Evolutionary conservation across 2,888 invertebrate species (phyloP), one percentile per base, ranked within the genome.

Genomic region (Serrognathus titanus): DNA sequence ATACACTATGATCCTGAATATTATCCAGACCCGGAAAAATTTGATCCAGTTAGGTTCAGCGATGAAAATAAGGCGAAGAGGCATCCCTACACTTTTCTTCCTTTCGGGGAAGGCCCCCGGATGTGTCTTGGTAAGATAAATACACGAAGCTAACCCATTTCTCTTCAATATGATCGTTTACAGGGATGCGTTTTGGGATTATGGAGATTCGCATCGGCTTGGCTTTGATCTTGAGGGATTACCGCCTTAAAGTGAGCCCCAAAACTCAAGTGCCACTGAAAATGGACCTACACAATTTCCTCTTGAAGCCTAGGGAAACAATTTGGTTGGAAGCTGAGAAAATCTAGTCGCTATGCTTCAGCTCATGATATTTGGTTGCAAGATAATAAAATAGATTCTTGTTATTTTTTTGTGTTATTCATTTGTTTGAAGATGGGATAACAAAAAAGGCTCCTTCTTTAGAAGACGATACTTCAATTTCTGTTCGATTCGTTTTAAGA

Each of bases 131-230:
- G 71, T 71, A 54, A 53, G 69, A 41, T 1, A 5, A 7, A 6
- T 1, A 7, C 40, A 40, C 6, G 12, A 16, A 16, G 3, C 16
- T 16, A 16, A 5, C 40, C 6, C 6, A 40, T 41, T 9, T 8
- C 8, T 3, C 12, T 8, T 9, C 6, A 31, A 31, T 31, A 1
- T 5, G 24, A 31, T 6, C 6, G 24, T 31, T 48, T 48, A 12
- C 67, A 81, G 81, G 80, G 59, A 70, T 79, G 48, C 75, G 80
- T 16, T 81, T 81, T 72, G 81, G 80, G 1, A 78, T 80, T 63
- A 78, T 80, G 40, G 80, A 81, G 63, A 76, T 79, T 13, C 80
- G 81, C 66, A 71, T 80, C 69, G 80, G 78, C 10, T 63, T 81
- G 10, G 73, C 79, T 40, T 79, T 78, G 62, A 66, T 81, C 51